Conservation (phyloP, 2,113 vertebrate species). For the Taxidea taxus region DNA sequence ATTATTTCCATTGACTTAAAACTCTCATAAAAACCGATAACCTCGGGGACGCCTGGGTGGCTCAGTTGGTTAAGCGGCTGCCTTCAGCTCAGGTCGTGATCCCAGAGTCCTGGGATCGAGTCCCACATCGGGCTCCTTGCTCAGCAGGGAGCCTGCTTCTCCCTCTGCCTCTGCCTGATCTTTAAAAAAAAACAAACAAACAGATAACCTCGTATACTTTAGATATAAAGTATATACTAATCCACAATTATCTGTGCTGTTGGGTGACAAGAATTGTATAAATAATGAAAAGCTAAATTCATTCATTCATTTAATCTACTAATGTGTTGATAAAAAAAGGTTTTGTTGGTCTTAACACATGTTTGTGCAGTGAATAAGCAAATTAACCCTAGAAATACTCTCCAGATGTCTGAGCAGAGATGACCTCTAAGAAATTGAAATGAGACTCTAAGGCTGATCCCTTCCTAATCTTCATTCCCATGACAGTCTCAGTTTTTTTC, state of each 20-base stretch:
- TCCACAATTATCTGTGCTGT: not conserved
- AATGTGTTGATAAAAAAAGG: not conserved
- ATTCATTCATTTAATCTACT: not conserved
- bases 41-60: no score
- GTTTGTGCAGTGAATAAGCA: not conserved
- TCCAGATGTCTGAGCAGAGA: conserved; percentile 26
- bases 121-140: no score
- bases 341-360: not conserved
- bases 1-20: conserved; percentile 20
- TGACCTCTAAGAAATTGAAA: not conserved
- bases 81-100: no score
- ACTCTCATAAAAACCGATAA: not conserved
- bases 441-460: not conserved
- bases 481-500: not conserved
- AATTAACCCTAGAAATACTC: not conserved
- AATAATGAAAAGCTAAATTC: not conserved
- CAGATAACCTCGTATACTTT: not conserved
- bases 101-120: no score
- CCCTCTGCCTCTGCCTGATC: no score
- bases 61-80: no score
- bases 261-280: not conserved
- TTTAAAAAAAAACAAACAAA: no score
- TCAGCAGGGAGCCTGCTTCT: no score
- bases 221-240: not conserved
- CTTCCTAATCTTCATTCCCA: not conserved